Evolutionary conservation across 37 sponge, comb jelly and placozoan genomes (phyloP), one percentile per base, ranked within the genome.

Genomic region (Axinella damicornis): DNA sequence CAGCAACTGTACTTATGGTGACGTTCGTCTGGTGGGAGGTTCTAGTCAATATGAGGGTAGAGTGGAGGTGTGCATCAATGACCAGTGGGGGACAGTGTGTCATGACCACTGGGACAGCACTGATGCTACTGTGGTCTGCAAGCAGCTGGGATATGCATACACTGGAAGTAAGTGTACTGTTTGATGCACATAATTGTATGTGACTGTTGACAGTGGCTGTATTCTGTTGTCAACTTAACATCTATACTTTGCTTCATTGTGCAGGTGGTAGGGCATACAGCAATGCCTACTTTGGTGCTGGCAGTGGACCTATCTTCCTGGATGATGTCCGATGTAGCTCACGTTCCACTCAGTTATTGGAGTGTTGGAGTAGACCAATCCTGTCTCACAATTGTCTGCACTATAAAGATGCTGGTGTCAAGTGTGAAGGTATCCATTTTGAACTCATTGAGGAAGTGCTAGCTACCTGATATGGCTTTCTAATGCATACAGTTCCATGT

Each of bases 11-110:
- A 38, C 41, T 25, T 71, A 71, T 39, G 72, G 72, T 37, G 46
- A 35, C 19, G 46, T 71, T 39, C 72, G 72, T 5, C 46, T 46
- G 46, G 46, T 46, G 46, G 46, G 46, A 46, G 46, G 46, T 9
- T 46, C 46, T 9, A 46, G 9, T 39, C 72, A 71, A 46, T 71
- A 71, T 38, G 72, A 71, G 72, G 72, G 72, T 37, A 71, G 72
- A 38, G 72, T 71, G 72, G 72, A 71, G 46, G 72, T 71, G 72
- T 71, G 72, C 46, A 71, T 71, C 35, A 71, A 71, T 71, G 41
- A 71, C 46, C 72, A 71, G 46, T 71, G 72, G 72, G 72, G 72
- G 35, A 71, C 72, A 37, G 72, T 71, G 46, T 71, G 72, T 39
- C 46, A 71, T 35, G 41, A 39, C 40, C 37, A 22, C 21, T 71